A percentile compares a stretch with the other conserved stretches of the same genome.
phyloP scores from a whole-genome alignment of 2,113 vertebrate genomes.

The Cathartes aura region DNA sequence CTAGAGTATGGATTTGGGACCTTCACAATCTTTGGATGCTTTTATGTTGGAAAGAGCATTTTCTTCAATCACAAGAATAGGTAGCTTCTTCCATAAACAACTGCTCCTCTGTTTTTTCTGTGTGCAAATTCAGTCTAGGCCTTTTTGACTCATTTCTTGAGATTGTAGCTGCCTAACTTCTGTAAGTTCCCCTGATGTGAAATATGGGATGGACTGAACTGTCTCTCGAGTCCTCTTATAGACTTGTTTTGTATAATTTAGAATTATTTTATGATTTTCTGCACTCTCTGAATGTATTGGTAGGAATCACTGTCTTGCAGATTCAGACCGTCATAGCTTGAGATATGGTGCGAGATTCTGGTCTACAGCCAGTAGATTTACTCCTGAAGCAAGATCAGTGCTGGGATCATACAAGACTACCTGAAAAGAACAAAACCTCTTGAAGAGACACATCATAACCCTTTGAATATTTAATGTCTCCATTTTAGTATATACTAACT shows the following conservation, averaged over 20 bases:
- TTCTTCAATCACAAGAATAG: neutral
- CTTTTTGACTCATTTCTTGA: neutral
- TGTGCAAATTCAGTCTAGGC: neutral
- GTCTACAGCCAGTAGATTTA: neutral
- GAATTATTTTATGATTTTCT: neutral
- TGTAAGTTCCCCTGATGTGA: neutral
- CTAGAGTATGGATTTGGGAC: neutral
- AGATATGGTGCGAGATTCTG: accelerated
- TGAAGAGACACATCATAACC: neutral
- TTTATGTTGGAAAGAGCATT: neutral
- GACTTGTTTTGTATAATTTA: neutral
- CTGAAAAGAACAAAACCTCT: neutral
- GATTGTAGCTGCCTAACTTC: neutral
- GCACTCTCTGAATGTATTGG: neutral
- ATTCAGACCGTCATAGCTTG: neutral
- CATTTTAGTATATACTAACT: neutral
- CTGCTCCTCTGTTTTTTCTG: neutral
- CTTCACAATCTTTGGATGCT: neutral
- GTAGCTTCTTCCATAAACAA: neutral
- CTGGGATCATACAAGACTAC: neutral
- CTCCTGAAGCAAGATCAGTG: neutral
- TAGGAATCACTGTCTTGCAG: neutral
- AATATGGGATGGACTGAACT: neutral
- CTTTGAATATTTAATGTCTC: neutral
- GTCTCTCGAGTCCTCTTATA: neutral